phyloP scores from a whole-genome alignment of 2,797 vertebrate species.

The Squalus acanthias region DNA sequence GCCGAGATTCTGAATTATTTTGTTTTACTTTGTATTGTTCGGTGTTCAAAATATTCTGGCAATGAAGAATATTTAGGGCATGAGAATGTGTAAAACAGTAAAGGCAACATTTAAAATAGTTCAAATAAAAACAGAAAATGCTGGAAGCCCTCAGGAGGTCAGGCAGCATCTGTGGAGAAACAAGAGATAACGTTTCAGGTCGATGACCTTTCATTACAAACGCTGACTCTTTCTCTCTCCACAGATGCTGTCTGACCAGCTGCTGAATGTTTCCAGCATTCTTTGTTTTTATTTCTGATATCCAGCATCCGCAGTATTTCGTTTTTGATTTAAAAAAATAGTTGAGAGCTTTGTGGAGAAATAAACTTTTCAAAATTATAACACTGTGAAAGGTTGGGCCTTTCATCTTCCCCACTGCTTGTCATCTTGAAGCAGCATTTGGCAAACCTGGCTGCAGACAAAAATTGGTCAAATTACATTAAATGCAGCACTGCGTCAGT shows the following conservation, averaged over 20 bases:
- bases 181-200: background rate
- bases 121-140: background rate
- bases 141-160: background rate
- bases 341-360: background rate
- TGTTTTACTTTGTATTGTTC: background rate
- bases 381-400: background rate
- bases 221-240: background rate
- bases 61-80: background rate
- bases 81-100: background rate
- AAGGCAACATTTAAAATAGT: background rate
- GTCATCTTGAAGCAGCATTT: background rate
- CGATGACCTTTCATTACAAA: background rate
- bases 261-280: background rate
- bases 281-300: background rate
- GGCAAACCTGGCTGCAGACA: background rate
- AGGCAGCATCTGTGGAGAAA: background rate
- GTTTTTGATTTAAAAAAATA: background rate
- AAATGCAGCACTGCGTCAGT: too few species aligned
- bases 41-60: background rate
- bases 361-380: background rate
- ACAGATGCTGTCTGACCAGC: background rate
- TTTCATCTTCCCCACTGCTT: background rate
- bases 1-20: background rate
- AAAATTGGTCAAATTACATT: background rate
- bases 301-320: background rate